Conservation (phyloP, 1,140 invertebrate species). For the Brachionus angularis region DNA sequence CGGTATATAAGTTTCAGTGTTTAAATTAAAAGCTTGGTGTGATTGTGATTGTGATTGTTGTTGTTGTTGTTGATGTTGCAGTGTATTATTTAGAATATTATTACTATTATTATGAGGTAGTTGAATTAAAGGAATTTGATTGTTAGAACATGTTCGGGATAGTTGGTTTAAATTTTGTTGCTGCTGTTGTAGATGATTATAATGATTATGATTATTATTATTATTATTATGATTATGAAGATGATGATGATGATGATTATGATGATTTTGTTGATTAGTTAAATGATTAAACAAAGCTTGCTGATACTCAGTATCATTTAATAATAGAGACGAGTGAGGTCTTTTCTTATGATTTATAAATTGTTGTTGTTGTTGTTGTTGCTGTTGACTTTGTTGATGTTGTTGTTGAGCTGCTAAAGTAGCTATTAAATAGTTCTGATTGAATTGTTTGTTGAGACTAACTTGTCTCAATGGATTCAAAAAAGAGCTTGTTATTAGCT, state of each 20-base stretch:
- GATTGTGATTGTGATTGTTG: too few relatives aligned
- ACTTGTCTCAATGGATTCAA: slow-evolving; percentile 9
- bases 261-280: slow-evolving; percentile 9
- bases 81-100: too few relatives aligned
- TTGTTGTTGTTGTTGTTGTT: neutral
- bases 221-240: neutral
- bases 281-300: too few relatives aligned
- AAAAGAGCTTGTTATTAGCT: neutral
- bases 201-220: neutral
- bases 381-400: neutral
- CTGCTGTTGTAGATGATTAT: neutral
- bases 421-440: slow-evolving; percentile 8
- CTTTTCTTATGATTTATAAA: slow-evolving; percentile 10
- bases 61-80: too few relatives aligned
- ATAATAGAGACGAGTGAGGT: slow-evolving; percentile 1
- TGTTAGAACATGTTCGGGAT: too few relatives aligned
- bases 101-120: too few relatives aligned
- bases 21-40: too few relatives aligned
- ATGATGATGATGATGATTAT: slow-evolving; percentile 10
- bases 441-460: slow-evolving; percentile 18
- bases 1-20: too few relatives aligned
- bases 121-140: too few relatives aligned
- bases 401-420: slow-evolving; percentile 9
- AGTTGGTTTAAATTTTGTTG: slow-evolving; percentile 2
- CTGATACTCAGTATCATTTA: too few relatives aligned